These are phyloP conservation scores for Pachyramphus minor DNA, from an alignment of 2,113 vertebrate species.

Conservation along the genomic window DNA sequence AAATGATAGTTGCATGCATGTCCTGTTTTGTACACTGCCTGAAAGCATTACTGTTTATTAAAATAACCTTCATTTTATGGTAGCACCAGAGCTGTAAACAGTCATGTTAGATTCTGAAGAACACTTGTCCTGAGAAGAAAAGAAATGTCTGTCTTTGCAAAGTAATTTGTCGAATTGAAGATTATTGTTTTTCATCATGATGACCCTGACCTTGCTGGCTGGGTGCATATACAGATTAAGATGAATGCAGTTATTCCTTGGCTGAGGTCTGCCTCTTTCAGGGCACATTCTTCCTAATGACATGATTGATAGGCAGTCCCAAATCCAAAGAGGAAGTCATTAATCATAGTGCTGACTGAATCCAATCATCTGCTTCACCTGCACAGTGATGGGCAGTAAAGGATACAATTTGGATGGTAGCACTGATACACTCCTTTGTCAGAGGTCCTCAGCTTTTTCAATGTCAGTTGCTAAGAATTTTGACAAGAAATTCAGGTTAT, in stretches of 20 bases:
- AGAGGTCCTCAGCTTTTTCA: constrained; percentile 82
- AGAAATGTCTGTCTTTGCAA: constrained; percentile 90
- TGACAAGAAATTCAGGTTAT: constrained; percentile 77
- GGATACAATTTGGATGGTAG: constrained; percentile 90
- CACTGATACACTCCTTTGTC: constrained; percentile 84
- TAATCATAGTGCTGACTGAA: constrained; percentile 98
- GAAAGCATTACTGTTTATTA: constrained; percentile 91
- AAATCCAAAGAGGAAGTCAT: constrained; percentile 98
- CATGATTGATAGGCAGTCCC: constrained; percentile 99
- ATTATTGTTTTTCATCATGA: constrained; percentile 99
- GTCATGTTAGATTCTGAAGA: constrained; percentile 83
- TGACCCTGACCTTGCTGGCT: constrained; percentile 99
- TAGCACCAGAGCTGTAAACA: constrained; percentile 89
- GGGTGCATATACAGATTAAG: constrained; percentile 99
- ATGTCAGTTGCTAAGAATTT: constrained; percentile 80
- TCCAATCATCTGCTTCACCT: constrained; percentile 99
- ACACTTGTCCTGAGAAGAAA: constrained; percentile 76
- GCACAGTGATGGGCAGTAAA: constrained; percentile 95
- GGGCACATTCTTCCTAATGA: constrained; percentile 99
- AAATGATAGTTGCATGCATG: constrained; percentile 71
- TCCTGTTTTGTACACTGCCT: constrained; percentile 76
- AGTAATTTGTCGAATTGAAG: constrained; percentile 99
- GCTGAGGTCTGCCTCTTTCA: constrained; percentile 98
- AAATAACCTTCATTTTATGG: constrained; percentile 93
- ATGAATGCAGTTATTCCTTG: constrained; percentile 99